These are phyloP conservation scores for Sylvilagus floridanus DNA, from an alignment of 2,797 vertebrate genomes.

Conservation along the genomic window DNA sequence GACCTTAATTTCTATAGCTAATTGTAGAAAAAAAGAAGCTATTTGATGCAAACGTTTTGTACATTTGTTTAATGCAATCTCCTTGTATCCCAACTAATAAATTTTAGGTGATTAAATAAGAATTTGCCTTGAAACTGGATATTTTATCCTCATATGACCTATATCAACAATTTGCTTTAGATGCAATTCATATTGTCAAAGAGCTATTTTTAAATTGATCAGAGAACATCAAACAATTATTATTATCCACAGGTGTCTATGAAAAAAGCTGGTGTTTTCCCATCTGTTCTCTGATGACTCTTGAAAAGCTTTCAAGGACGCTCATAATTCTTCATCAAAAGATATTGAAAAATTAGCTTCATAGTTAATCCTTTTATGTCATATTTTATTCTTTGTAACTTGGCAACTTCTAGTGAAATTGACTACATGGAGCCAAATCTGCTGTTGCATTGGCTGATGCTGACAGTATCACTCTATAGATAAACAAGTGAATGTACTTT, in stretches of 20 bases:
- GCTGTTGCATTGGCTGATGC: neutral
- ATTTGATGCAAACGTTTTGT: slow-evolving; percentile 19
- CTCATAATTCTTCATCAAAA: slow-evolving; percentile 78
- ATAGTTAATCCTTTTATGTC: slow-evolving; percentile 66
- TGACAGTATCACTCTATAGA: neutral
- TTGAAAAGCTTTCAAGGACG: slow-evolving; percentile 77
- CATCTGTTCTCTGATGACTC: slow-evolving; percentile 76
- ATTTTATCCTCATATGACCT: slow-evolving; percentile 43
- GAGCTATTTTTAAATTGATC: slow-evolving; percentile 57
- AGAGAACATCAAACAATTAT: slow-evolving; percentile 39
- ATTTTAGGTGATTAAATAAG: neutral
- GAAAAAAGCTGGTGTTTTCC: slow-evolving; percentile 64
- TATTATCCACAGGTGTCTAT: slow-evolving; percentile 71
- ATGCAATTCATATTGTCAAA: neutral
- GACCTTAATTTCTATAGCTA: slow-evolving; percentile 16
- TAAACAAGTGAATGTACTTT: neutral
- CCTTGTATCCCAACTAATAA: neutral
- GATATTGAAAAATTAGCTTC: slow-evolving; percentile 70
- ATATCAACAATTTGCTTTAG: slow-evolving; percentile 27
- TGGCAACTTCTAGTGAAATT: slow-evolving; percentile 61
- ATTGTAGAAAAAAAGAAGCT: slow-evolving; percentile 23
- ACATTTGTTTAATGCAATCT: slow-evolving; percentile 24
- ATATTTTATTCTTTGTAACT: slow-evolving; percentile 74
- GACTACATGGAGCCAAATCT: slow-evolving; percentile 45
- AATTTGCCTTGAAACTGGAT: neutral